Conservation (phyloP, 2,888 invertebrate species). For the Apodemia duryi region DNA sequence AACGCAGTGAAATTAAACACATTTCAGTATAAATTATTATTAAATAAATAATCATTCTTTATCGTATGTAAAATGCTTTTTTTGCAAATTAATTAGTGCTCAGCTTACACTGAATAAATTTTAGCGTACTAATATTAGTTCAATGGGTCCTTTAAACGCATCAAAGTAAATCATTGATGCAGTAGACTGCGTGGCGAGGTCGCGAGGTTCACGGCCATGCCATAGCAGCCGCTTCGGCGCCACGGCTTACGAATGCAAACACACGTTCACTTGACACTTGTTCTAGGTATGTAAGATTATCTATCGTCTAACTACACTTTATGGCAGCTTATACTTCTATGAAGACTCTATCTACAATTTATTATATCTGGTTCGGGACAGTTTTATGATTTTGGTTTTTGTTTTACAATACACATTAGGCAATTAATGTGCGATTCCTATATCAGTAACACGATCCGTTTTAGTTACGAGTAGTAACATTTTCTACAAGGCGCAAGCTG, state of each 20-base stretch:
- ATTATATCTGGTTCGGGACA: too few species aligned
- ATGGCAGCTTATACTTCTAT: background rate
- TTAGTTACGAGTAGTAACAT: too few species aligned
- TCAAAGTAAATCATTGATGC: slow-evolving; percentile 42
- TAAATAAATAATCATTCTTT: too few species aligned
- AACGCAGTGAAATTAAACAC: too few species aligned
- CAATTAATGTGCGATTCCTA: too few species aligned
- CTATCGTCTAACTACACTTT: background rate
- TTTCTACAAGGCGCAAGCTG: too few species aligned
- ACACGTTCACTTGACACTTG: slow-evolving; percentile 23
- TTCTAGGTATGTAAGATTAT: background rate
- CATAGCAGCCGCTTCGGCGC: slow-evolving; percentile 57
- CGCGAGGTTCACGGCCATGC: slow-evolving; percentile 36
- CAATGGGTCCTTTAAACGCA: slow-evolving; percentile 45
- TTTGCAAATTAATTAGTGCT: too few species aligned
- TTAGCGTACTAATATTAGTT: slow-evolving; percentile 8
- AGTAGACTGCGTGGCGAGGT: slow-evolving; percentile 65
- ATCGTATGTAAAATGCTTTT: too few species aligned
- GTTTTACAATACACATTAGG: too few species aligned
- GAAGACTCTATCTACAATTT: background rate
- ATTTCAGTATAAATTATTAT: too few species aligned
- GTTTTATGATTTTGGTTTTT: too few species aligned
- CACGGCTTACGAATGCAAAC: slow-evolving; percentile 38
- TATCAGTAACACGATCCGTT: too few species aligned
- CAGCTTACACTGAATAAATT: background rate